These are phyloP conservation scores for Leucosticte australis DNA, from an alignment of 2,113 vertebrate species.

Conservation along the genomic window DNA sequence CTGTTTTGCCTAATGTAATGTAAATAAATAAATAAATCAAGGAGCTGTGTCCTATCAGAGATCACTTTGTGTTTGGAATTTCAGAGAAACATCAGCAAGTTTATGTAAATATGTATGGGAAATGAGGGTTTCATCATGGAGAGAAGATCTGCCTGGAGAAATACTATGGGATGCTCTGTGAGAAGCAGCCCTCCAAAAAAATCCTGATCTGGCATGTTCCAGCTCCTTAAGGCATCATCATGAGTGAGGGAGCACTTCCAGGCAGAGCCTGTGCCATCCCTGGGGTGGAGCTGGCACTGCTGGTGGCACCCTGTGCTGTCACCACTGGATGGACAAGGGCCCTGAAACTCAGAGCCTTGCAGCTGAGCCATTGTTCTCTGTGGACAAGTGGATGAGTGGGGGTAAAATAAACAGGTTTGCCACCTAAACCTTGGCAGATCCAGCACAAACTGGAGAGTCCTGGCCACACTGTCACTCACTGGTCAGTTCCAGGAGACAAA, in stretches of 20 bases:
- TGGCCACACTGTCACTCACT: accelerated
- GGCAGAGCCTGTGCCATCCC: neutral
- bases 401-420: neutral
- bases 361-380: accelerated
- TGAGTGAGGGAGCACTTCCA: neutral
- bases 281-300: accelerated
- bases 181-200: neutral
- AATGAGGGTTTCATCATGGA: neutral
- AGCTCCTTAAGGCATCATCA: no score
- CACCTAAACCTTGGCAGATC: neutral
- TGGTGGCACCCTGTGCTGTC: no score
- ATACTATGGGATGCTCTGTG: accelerated
- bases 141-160: neutral
- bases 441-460: neutral
- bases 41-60: neutral
- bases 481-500: neutral
- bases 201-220: neutral
- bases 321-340: accelerated
- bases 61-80: neutral
- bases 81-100: neutral
- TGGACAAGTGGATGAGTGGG: neutral
- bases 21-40: neutral
- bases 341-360: accelerated
- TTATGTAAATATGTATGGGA: neutral
- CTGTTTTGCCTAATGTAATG: neutral